These are phyloP conservation scores for Salarias fasciatus DNA, from an alignment of 2,797 vertebrate species.

Conservation along the genomic window DNA sequence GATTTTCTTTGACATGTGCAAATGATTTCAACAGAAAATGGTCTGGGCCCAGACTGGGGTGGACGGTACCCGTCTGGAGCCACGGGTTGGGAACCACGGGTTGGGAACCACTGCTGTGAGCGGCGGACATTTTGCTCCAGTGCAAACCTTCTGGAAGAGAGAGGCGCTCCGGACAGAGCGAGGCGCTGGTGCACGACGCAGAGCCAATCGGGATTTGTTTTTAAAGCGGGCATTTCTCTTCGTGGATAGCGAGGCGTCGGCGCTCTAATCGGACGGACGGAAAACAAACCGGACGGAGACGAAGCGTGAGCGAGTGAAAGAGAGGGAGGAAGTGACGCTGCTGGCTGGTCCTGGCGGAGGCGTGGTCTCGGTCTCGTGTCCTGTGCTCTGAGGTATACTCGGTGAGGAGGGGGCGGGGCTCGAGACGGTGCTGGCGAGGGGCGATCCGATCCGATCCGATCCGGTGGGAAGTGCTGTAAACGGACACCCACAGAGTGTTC, in stretches of 20 bases:
- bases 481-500: too few relatives aligned
- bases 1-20: too few relatives aligned
- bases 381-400: slow-evolving; percentile 83
- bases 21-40: too few relatives aligned
- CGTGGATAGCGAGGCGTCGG: background rate
- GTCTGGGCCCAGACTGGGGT: too few relatives aligned
- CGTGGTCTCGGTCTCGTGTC: slow-evolving; percentile 74
- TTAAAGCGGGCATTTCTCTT: slow-evolving; percentile 18
- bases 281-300: too few relatives aligned
- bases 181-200: slow-evolving; percentile 15
- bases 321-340: too few relatives aligned
- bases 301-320: too few relatives aligned
- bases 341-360: slow-evolving; percentile 61
- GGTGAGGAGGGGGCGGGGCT: slow-evolving; percentile 71
- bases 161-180: slow-evolving; percentile 13
- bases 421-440: too few relatives aligned
- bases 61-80: too few relatives aligned
- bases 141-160: slow-evolving; percentile 62
- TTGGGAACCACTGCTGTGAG: too few relatives aligned
- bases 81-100: too few relatives aligned
- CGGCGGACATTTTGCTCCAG: slow-evolving; percentile 86
- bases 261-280: slow-evolving; percentile 3
- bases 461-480: slow-evolving; percentile 69
- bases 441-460: too few relatives aligned
- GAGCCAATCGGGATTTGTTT: background rate